phyloP scores from a whole-genome alignment of 2,113 vertebrate genomes.

The Polyodon spathula region DNA sequence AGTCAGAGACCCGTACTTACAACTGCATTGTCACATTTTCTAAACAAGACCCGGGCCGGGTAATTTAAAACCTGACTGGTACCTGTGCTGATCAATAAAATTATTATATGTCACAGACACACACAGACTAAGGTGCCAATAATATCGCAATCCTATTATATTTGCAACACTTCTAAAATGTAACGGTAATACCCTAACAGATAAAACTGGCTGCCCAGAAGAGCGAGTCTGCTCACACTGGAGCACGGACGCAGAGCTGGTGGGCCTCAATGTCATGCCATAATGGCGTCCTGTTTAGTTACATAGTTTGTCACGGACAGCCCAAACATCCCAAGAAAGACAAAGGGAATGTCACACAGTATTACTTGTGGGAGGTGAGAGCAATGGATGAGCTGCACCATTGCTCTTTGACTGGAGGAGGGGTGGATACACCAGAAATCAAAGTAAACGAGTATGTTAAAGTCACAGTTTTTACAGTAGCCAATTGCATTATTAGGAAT shows the following conservation, averaged over 20 bases:
- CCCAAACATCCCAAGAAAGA: constrained; percentile 2
- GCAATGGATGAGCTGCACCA: not conserved
- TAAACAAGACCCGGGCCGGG: too few relatives aligned
- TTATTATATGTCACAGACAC: too few relatives aligned
- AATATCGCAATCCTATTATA: too few relatives aligned
- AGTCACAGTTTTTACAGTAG: too few relatives aligned
- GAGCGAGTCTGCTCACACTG: not conserved
- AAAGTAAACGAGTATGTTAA: not conserved
- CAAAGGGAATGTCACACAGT: not conserved
- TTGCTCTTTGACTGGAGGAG: not conserved
- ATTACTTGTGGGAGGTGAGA: constrained; percentile 1
- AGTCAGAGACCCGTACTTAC: too few relatives aligned
- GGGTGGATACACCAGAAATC: not conserved
- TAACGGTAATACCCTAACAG: not conserved
- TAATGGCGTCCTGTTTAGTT: not conserved
- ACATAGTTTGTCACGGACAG: not conserved
- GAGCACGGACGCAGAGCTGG: not conserved
- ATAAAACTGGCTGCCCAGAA: not conserved
- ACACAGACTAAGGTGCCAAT: too few relatives aligned
- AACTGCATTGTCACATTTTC: too few relatives aligned
- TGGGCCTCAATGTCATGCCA: not conserved
- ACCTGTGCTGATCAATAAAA: too few relatives aligned
- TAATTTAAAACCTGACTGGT: too few relatives aligned
- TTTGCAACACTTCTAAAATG: too few relatives aligned
- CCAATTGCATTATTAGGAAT: too few relatives aligned